phyloP scores from a whole-genome alignment of 2,113 vertebrate species.

The Oriolus oriolus region DNA sequence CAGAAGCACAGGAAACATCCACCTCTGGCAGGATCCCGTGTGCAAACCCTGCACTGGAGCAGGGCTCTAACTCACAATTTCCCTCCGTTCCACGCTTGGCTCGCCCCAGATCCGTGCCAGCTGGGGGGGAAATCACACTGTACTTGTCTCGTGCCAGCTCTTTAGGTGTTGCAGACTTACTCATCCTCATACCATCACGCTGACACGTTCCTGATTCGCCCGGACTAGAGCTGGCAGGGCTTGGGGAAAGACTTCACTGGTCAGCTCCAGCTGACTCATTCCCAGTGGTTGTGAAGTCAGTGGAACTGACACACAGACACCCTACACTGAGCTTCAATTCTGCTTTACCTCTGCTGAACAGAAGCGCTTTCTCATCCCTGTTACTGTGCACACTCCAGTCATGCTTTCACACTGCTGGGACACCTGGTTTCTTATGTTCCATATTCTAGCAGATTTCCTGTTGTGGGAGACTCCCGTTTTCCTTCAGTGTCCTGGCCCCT shows the following conservation, averaged over 20 bases:
- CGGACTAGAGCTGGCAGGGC: constrained; percentile 42
- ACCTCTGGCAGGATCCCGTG: not conserved
- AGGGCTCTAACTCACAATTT: not conserved
- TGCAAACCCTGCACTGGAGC: not conserved
- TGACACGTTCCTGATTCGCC: constrained; percentile 33
- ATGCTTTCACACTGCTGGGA: not conserved
- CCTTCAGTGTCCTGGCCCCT: not conserved
- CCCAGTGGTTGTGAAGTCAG: not conserved
- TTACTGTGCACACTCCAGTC: not conserved
- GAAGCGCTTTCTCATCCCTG: not conserved
- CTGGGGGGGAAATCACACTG: not conserved
- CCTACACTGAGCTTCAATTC: not conserved
- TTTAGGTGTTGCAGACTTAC: constrained; percentile 42
- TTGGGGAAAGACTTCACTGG: not conserved
- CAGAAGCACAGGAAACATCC: not conserved
- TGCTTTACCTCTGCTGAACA: not conserved
- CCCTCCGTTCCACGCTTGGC: not conserved
- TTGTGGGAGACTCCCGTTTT: not conserved
- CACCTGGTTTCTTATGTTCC: not conserved
- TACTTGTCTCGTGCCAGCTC: not conserved
- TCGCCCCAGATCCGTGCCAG: not conserved
- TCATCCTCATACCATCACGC: constrained; percentile 15
- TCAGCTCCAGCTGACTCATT: not conserved
- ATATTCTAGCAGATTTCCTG: not conserved
- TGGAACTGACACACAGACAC: not conserved